Evolutionary conservation across 1,140 invertebrate genomes (phyloP), one percentile per base, ranked within the genome.

Genomic region (Polyergus mexicanus): DNA sequence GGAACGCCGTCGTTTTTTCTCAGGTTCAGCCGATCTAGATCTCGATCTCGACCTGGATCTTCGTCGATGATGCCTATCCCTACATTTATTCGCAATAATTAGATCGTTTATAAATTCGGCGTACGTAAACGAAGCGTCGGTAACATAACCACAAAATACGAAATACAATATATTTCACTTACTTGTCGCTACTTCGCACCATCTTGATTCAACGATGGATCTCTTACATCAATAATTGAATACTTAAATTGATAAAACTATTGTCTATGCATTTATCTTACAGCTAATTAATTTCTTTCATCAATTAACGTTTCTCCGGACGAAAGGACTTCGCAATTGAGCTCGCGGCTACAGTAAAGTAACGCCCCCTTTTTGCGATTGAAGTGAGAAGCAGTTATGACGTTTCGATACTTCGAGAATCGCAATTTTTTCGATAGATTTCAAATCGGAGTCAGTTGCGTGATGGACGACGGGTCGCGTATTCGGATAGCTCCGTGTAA

Each of bases 1-100:
- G 10, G 97, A 97, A 22, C 97, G 94, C 3, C 96, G 95, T 44
- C 96, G 95, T 88, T 96, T 96, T 77, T 97, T 95, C 85, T 97
- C 96, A 32, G 96, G 96, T 38, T 95, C 95, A 7, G 90, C 90
- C 19, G 96, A 96, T 62, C 96, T 94, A 44, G 94, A 95, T 72
- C 94, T 92, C 0, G 95, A 95, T 68, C 93, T 91, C 41, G 94
- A 93, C 81, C 93, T 93, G 2, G 94, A 94, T 51, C 94, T 88
- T 54, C 94, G 93, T 76, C 94, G 91, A 56, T 95, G 94, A 89
- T 95, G 93, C 38, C 94, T 93, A 47, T 95, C 94, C 86, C 94
- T 94, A 51, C 16, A 16, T 32, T 58, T 5, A 28, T 74, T 60
- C n/a, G 11, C 58, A n/a, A 41, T 38, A 51, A 51, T 85, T 75